Percentiles rank a stretch among this genome's conserved stretches.
phyloP scores from a whole-genome alignment of 2,113 vertebrate genomes.

The Malurus cyaneus region DNA sequence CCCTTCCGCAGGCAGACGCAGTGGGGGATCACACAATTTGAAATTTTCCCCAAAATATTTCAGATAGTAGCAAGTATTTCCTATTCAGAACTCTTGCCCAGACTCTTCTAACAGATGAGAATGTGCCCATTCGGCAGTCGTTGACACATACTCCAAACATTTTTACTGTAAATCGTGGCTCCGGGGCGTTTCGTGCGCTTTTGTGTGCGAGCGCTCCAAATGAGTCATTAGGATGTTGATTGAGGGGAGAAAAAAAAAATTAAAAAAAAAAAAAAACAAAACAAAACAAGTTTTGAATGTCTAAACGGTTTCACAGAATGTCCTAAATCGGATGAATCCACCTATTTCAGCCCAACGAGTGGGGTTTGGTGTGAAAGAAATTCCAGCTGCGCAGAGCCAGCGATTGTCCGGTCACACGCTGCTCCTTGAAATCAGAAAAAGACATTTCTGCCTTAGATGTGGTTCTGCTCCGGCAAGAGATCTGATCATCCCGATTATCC shows the following conservation, averaged over 20 bases:
- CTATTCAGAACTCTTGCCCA: neutral
- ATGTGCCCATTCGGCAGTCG: neutral
- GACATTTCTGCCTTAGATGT: neutral
- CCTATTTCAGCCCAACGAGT: neutral
- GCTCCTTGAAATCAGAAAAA: neutral
- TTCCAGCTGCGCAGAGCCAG: fast-evolving
- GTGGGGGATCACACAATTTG: neutral
- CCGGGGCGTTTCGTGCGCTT: neutral
- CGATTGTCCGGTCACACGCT: neutral
- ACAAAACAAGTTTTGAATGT: neutral
- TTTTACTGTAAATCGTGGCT: neutral
- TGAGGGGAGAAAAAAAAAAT: neutral
- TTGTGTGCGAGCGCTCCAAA: neutral
- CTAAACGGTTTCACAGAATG: neutral
- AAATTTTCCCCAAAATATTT: neutral
- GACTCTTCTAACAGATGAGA: neutral
- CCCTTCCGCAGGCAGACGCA: neutral
- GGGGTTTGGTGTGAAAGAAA: neutral
- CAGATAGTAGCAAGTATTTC: neutral
- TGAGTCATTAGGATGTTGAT: conserved; percentile 1
- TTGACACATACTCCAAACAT: neutral
- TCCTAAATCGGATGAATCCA: neutral
- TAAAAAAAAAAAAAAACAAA: neutral
- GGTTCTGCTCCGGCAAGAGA: neutral
- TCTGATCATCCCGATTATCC: neutral